Conservation (phyloP, 1,140 invertebrate genomes). For the Pogonomyrmex californicus region DNA sequence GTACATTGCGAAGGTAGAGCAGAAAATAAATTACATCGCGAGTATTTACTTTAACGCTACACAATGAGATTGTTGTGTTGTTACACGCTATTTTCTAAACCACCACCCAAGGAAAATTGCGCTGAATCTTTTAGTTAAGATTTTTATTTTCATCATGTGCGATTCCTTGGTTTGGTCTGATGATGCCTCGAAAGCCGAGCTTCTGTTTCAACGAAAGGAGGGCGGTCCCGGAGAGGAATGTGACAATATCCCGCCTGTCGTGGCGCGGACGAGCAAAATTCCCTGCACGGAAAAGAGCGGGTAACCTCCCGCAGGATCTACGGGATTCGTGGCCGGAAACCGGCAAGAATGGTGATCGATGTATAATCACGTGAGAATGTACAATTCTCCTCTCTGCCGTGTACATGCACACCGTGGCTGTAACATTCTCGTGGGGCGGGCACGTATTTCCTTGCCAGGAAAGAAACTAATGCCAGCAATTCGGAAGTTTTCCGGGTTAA, state of each 20-base stretch:
- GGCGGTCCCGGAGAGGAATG: slow-evolving; percentile 69
- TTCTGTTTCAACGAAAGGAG: slow-evolving; percentile 27
- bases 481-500: slow-evolving; percentile 43
- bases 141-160: background rate
- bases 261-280: slow-evolving; percentile 36
- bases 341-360: slow-evolving; percentile 63
- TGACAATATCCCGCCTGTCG: slow-evolving; percentile 71
- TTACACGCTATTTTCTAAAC: background rate
- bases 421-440: background rate
- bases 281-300: slow-evolving; percentile 16
- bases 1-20: background rate
- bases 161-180: slow-evolving; percentile 19
- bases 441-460: slow-evolving; percentile 27
- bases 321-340: slow-evolving; percentile 31
- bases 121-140: background rate
- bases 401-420: background rate
- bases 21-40: background rate
- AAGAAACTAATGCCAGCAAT: slow-evolving; percentile 61
- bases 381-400: slow-evolving; percentile 53
- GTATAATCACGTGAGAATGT: slow-evolving; percentile 71
- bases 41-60: background rate
- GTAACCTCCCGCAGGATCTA: slow-evolving; percentile 14
- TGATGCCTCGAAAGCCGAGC: background rate
- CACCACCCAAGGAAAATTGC: background rate
- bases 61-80: background rate